Evolutionary conservation across 2,113 vertebrate genomes (phyloP).

Genomic region (Larimichthys polyactis): DNA sequence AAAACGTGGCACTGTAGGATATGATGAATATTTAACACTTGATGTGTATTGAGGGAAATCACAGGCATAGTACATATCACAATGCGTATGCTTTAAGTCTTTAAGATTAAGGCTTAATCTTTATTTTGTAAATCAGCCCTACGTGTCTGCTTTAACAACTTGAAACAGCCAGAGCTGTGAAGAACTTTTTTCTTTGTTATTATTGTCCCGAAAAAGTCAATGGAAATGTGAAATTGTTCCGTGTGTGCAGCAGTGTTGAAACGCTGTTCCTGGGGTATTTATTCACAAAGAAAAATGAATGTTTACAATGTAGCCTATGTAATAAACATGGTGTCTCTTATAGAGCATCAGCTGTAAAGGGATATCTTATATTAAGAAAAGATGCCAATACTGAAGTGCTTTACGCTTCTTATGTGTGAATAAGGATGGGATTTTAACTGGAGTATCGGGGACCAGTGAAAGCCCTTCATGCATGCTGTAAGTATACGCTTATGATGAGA

Average conservation of each 20-base stretch:
- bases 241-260: conserved; percentile 43
- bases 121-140: conserved; percentile 30
- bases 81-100: neutral
- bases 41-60: conserved; percentile 17
- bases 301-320: conserved; percentile 71
- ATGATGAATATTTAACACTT: conserved; percentile 43
- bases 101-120: conserved; percentile 34
- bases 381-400: conserved; percentile 49
- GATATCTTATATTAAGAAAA: conserved; percentile 81
- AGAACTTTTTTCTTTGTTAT: neutral
- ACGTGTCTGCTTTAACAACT: conserved; percentile 58
- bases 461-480: conserved; percentile 64
- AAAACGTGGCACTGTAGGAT: conserved; percentile 19
- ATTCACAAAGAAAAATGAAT: conserved; percentile 60
- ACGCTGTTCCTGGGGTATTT: conserved; percentile 65
- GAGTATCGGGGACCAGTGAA: conserved; percentile 35
- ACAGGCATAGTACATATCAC: conserved; percentile 12
- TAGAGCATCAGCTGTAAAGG: conserved; percentile 62
- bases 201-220: conserved; percentile 20
- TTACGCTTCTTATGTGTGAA: conserved; percentile 54
- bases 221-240: conserved; percentile 60
- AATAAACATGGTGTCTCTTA: conserved; percentile 61
- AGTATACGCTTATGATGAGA: conserved; percentile 46
- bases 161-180: conserved; percentile 59
- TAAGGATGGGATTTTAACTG: conserved; percentile 58